phyloP scores from a whole-genome alignment of 2,797 vertebrate genomes.

The Rhinella marina region DNA sequence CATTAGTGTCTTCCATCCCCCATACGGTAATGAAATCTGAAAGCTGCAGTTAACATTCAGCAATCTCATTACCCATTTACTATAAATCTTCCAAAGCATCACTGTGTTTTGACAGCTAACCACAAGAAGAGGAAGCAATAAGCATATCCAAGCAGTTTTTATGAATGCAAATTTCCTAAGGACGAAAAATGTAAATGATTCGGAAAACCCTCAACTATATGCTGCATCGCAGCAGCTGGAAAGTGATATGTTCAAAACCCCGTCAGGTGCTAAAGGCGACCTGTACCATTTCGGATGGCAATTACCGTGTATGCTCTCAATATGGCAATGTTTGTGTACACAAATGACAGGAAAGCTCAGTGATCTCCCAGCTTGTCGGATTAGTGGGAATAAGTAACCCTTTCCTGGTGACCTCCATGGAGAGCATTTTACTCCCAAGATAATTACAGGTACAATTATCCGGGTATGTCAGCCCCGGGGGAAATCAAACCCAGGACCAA shows the following conservation, averaged over 20 bases:
- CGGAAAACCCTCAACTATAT: constrained; percentile 38
- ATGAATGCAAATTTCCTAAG: constrained; percentile 71
- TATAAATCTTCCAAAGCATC: constrained; percentile 74
- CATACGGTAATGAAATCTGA: constrained; percentile 69
- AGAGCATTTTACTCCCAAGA: not conserved
- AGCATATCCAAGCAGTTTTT: constrained; percentile 71
- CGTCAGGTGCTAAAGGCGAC: constrained; percentile 59
- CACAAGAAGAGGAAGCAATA: constrained; percentile 68
- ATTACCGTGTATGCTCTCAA: constrained; percentile 5
- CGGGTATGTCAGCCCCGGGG: not conserved
- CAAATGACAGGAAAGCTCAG: constrained; percentile 15
- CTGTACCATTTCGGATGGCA: constrained; percentile 58
- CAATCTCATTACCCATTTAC: constrained; percentile 72
- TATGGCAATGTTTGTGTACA: constrained; percentile 44
- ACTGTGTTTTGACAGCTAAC: constrained; percentile 73
- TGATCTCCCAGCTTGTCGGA: not conserved
- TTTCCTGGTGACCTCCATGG: not conserved
- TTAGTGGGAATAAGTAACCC: constrained; percentile 2
- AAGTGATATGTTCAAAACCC: constrained; percentile 48
- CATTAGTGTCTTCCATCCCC: constrained; percentile 60
- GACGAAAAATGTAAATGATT: constrained; percentile 71
- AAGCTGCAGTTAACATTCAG: constrained; percentile 71
- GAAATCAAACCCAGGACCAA: constrained; percentile 45
- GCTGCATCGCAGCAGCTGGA: constrained; percentile 45
- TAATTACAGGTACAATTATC: constrained; percentile 46